phyloP scores from a whole-genome alignment of 2,113 vertebrate species.

The Nematolebias whitei region DNA sequence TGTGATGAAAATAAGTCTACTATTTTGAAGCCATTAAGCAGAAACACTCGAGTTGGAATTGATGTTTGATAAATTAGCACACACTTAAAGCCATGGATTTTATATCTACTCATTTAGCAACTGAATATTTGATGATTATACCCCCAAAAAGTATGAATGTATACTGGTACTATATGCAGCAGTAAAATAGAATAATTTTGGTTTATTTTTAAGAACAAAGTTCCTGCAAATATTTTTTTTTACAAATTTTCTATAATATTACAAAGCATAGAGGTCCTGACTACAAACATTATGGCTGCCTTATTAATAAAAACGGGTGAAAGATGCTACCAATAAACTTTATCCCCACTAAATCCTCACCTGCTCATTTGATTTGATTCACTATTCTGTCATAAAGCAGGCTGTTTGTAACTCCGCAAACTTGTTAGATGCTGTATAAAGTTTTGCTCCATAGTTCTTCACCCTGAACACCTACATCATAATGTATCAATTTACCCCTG shows the following conservation, averaged over 20 bases:
- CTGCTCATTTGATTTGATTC: not conserved
- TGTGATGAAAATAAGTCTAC: constrained; percentile 54
- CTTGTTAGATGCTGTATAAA: not conserved
- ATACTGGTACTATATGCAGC: not conserved
- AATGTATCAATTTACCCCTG: not conserved
- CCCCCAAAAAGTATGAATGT: not conserved
- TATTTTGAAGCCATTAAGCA: constrained; percentile 7
- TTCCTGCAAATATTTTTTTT: not conserved
- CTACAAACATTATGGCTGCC: no score
- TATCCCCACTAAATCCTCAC: not conserved
- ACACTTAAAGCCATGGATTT: not conserved
- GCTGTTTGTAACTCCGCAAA: not conserved
- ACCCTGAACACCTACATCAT: not conserved
- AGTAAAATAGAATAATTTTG: no score
- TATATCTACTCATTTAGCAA: not conserved
- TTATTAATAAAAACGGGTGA: no score
- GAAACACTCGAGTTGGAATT: constrained; percentile 10
- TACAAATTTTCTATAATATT: no score
- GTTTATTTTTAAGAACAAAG: not conserved
- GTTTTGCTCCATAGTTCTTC: not conserved
- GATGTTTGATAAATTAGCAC: constrained; percentile 2
- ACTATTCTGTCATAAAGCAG: not conserved
- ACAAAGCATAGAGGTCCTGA: no score
- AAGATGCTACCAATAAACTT: no score
- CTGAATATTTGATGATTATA: not conserved